These are phyloP conservation scores for Apotomis betuletana DNA, from an alignment of 2,888 invertebrate species.

Conservation along the genomic window DNA sequence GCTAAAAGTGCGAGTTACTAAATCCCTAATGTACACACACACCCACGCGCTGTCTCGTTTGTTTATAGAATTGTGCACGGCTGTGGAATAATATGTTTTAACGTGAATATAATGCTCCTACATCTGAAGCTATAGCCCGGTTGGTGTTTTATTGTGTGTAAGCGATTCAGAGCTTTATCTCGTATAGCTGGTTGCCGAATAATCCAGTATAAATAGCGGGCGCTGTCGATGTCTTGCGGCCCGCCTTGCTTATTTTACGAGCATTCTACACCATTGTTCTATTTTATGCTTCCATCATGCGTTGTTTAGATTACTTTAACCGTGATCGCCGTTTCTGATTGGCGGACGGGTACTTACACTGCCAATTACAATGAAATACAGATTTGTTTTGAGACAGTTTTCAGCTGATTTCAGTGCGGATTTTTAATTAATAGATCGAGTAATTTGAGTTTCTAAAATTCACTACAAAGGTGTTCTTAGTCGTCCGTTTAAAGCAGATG, in stretches of 20 bases:
- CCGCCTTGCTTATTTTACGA: conserved; percentile 50
- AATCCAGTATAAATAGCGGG: conserved; percentile 74
- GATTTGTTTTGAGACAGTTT: conserved; percentile 32
- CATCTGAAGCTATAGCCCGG: conserved; percentile 65
- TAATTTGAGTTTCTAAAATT: conserved; percentile 10
- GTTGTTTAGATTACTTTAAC: conserved; percentile 40
- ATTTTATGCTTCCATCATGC: conserved; percentile 48
- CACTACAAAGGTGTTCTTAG: neutral
- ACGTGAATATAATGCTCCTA: conserved; percentile 69
- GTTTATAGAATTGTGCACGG: conserved; percentile 74
- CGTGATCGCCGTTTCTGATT: conserved; percentile 30
- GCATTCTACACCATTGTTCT: conserved; percentile 51
- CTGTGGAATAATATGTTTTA: conserved; percentile 71
- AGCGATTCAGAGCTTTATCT: conserved; percentile 69
- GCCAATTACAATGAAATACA: conserved; percentile 30
- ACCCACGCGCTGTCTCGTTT: conserved; percentile 70
- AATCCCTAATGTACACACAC: conserved; percentile 67
- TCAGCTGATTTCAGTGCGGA: conserved; percentile 28
- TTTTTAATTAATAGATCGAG: conserved; percentile 5
- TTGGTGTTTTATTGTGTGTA: conserved; percentile 73
- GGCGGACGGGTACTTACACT: conserved; percentile 19
- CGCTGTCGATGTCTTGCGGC: conserved; percentile 55
- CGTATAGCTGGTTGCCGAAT: conserved; percentile 80
- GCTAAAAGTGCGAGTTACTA: conserved; percentile 56
- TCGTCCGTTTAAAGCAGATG: neutral